Conservation (phyloP, 2,888 invertebrate species). For the Ferrisia virgata region DNA sequence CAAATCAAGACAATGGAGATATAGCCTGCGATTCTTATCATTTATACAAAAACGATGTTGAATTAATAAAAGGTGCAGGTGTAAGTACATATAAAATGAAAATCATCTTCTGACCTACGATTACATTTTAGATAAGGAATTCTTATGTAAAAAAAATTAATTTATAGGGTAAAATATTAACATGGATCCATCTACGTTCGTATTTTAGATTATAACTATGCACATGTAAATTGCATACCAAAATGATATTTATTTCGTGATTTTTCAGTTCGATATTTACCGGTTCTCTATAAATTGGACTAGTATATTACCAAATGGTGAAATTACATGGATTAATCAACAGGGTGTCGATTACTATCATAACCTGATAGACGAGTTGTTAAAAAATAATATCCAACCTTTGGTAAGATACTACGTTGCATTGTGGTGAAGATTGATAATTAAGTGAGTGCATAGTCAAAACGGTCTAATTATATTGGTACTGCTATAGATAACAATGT, state of each 20-base stretch:
- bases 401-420: no score
- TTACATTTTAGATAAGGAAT: no score
- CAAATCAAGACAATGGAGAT: constrained; percentile 61
- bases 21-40: constrained; percentile 67
- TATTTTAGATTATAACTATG: no score
- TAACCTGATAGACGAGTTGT: constrained; percentile 54
- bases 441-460: no score
- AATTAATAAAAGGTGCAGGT: constrained; percentile 59
- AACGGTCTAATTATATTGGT: no score
- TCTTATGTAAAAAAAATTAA: no score
- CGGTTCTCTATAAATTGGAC: constrained; percentile 55
- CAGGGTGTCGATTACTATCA: constrained; percentile 56
- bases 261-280: constrained; percentile 50
- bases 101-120: no score
- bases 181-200: no score
- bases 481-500: constrained; percentile 50
- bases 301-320: constrained; percentile 55
- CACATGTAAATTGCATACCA: background rate
- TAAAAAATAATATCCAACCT: constrained; percentile 54
- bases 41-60: constrained; percentile 61
- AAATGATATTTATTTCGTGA: background rate
- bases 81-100: constrained; percentile 52
- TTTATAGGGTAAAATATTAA: background rate
- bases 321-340: constrained; percentile 52
- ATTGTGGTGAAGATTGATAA: no score